phyloP scores from a whole-genome alignment of 2,113 vertebrate genomes.

The Mellivora capensis region DNA sequence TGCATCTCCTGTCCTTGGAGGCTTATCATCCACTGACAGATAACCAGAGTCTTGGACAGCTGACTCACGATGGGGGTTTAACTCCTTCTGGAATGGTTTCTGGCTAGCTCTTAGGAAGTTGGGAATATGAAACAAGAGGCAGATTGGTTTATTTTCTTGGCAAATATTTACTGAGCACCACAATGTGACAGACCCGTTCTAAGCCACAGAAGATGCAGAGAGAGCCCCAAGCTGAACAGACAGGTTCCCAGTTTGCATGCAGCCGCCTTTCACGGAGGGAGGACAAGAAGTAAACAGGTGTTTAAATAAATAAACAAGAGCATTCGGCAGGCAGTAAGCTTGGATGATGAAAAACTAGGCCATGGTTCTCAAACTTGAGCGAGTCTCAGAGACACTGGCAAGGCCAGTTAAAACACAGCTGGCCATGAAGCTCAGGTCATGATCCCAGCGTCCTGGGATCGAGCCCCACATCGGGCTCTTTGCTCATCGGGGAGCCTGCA shows the following conservation, averaged over 20 bases:
- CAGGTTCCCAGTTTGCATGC: background rate
- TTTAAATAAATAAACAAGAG: background rate
- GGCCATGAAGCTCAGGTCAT: too few species aligned
- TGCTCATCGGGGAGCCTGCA: too few species aligned
- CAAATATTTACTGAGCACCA: background rate
- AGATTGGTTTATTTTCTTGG: background rate
- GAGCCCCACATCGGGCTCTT: too few species aligned
- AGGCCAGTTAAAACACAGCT: background rate
- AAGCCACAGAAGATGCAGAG: background rate
- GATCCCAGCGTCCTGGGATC: too few species aligned
- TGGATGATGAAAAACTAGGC: background rate
- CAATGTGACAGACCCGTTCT: background rate
- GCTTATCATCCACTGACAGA: background rate
- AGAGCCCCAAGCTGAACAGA: background rate
- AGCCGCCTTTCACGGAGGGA: background rate
- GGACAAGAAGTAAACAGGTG: background rate
- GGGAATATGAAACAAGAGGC: background rate
- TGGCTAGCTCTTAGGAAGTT: background rate
- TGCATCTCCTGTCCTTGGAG: constrained; percentile 43
- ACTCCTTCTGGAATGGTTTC: constrained; percentile 16
- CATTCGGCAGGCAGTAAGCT: background rate
- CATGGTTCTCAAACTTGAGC: background rate
- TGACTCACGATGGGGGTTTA: constrained; percentile 29
- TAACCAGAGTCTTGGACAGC: background rate
- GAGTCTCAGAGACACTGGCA: background rate